These are phyloP conservation scores for Drosophila birchii DNA, from an alignment of 2,888 invertebrate genomes.

Conservation along the genomic window DNA sequence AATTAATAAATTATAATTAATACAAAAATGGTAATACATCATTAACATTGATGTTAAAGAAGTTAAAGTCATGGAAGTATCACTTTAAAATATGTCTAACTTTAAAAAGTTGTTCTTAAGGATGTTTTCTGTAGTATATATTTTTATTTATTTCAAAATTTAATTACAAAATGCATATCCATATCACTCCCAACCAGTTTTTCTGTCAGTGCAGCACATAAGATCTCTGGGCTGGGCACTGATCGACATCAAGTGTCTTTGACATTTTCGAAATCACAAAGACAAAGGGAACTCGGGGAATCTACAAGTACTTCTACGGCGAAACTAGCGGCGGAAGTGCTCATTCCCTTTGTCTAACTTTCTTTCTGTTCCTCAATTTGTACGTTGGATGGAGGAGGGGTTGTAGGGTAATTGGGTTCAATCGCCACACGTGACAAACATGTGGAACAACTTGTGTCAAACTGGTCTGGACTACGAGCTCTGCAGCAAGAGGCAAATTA, in stretches of 20 bases:
- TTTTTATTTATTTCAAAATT: neutral
- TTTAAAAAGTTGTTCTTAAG: neutral
- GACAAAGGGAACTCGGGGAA: constrained; percentile 3
- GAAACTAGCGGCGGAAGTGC: constrained; percentile 33
- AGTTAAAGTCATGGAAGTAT: neutral
- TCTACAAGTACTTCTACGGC: constrained; percentile 7
- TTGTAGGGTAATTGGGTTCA: constrained; percentile 29
- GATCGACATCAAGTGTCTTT: constrained; percentile 62
- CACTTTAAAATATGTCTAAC: too few relatives aligned
- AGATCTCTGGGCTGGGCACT: constrained; percentile 27
- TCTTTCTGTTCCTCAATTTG: constrained; percentile 15
- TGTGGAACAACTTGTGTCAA: constrained; percentile 27
- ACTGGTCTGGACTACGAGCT: constrained; percentile 2
- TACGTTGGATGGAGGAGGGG: neutral
- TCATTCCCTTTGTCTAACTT: constrained; percentile 20
- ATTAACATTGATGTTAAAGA: neutral
- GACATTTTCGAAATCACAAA: constrained; percentile 59
- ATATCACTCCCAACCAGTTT: neutral
- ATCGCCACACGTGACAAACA: constrained; percentile 50
- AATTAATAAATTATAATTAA: too few relatives aligned
- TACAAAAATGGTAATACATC: neutral
- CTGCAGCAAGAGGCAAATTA: constrained; percentile 25
- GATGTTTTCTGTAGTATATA: too few relatives aligned
- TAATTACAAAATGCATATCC: neutral
- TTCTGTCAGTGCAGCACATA: neutral